phyloP scores from a whole-genome alignment of 2,113 vertebrate species.

The Suricata suricatta region DNA sequence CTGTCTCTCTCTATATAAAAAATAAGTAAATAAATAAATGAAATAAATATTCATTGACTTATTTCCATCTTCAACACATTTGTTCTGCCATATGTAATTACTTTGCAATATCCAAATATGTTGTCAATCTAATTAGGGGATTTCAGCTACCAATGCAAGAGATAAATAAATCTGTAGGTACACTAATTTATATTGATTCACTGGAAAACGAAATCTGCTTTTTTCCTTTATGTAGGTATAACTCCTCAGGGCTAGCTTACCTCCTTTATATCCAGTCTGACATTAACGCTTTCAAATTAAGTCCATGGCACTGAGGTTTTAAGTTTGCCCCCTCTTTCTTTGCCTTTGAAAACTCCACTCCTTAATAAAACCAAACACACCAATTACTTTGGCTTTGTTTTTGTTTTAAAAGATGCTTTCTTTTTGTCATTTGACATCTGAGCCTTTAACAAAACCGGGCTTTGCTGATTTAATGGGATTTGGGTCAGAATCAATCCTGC shows the following conservation, averaged over 20 bases:
- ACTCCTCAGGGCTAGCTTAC: background rate
- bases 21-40: too few species aligned
- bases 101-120: slow-evolving; percentile 11
- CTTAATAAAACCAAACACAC: slow-evolving; percentile 31
- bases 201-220: background rate
- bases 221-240: background rate
- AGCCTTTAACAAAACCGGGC: slow-evolving; percentile 45
- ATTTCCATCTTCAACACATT: slow-evolving; percentile 30
- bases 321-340: background rate
- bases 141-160: background rate
- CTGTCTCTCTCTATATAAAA: too few species aligned
- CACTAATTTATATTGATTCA: slow-evolving; percentile 13
- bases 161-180: slow-evolving; percentile 51
- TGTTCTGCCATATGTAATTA: slow-evolving; percentile 46
- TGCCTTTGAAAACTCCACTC: slow-evolving; percentile 38
- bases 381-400: slow-evolving; percentile 43
- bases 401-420: slow-evolving; percentile 28
- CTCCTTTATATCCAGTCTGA: background rate
- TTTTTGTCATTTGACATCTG: slow-evolving; percentile 19
- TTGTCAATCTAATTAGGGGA: slow-evolving; percentile 38
- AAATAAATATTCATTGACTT: slow-evolving; percentile 56
- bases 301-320: background rate
- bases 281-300: slow-evolving; percentile 35
- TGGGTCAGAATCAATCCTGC: slow-evolving; percentile 17
- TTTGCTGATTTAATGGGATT: slow-evolving; percentile 42